These are phyloP conservation scores for Anneissia japonica DNA, from an alignment of 35 echinoderm and acorn worm species.

Conservation along the genomic window DNA sequence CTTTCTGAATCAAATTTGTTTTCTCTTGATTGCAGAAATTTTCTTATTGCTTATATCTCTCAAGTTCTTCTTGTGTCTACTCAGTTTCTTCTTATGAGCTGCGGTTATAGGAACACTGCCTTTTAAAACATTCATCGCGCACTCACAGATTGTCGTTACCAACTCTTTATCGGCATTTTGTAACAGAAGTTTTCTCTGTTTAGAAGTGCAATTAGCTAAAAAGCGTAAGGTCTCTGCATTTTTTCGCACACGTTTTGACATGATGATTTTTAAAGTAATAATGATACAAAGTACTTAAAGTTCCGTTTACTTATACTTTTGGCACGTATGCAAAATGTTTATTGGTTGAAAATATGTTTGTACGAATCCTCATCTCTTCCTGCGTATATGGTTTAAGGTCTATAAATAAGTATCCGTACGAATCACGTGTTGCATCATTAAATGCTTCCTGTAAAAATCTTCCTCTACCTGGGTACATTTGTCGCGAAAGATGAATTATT, in stretches of 20 bases:
- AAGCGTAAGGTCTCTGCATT: background rate
- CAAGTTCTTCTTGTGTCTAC: background rate
- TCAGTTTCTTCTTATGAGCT: background rate
- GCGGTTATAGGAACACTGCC: background rate
- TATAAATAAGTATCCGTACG: conserved; percentile 36
- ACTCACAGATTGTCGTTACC: background rate
- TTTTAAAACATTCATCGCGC: background rate
- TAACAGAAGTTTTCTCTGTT: conserved; percentile 10
- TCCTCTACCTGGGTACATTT: conserved; percentile 31
- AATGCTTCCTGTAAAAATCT: conserved; percentile 36
- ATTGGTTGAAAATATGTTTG: conserved; percentile 23
- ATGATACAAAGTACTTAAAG: background rate
- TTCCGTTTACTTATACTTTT: background rate
- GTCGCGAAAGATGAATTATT: conserved; percentile 20
- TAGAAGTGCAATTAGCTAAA: conserved; percentile 13
- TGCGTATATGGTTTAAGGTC: conserved; percentile 16
- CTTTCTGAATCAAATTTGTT: conserved; percentile 16
- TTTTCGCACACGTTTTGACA: conserved; percentile 18
- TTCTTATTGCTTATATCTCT: background rate
- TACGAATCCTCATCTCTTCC: conserved; percentile 24
- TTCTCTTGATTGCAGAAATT: no score
- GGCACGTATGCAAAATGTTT: background rate
- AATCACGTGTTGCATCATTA: conserved; percentile 17
- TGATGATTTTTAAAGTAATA: background rate
- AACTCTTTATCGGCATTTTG: background rate